Evolutionary conservation across 2,113 vertebrate genomes (phyloP).

Genomic region (Pavo muticus): DNA sequence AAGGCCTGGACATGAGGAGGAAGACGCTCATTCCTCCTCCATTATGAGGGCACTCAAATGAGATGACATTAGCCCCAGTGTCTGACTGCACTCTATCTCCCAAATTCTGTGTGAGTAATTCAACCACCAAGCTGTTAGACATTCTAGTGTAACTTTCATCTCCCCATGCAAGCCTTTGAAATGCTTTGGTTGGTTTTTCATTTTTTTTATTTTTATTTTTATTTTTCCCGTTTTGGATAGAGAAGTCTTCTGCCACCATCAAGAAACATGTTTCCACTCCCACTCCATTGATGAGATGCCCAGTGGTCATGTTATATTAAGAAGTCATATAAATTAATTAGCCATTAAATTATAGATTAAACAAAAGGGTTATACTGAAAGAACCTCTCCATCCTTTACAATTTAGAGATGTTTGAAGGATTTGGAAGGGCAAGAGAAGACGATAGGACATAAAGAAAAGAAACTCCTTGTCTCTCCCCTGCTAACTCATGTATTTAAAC

Average conservation of each 20-base stretch:
- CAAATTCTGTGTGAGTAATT: background rate
- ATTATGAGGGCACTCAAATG: fast-evolving
- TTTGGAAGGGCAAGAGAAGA: background rate
- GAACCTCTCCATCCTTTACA: background rate
- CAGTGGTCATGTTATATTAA: background rate
- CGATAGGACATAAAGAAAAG: background rate
- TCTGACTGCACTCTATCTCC: background rate
- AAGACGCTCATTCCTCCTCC: background rate
- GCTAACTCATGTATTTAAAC: background rate
- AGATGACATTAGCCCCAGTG: background rate
- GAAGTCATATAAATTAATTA: background rate
- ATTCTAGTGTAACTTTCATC: background rate
- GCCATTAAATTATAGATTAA: background rate
- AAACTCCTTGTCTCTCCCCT: background rate
- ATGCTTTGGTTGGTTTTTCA: background rate
- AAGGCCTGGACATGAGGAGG: background rate
- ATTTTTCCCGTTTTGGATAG: background rate
- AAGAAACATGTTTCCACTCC: background rate
- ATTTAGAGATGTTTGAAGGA: background rate
- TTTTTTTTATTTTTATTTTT: background rate
- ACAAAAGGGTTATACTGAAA: background rate
- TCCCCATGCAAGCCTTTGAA: background rate
- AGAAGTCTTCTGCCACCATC: background rate
- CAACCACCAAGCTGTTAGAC: background rate
- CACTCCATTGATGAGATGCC: background rate